Base-by-base conservation (phyloP, 2,113 vertebrate genomes). In the Pavo muticus region DNA sequence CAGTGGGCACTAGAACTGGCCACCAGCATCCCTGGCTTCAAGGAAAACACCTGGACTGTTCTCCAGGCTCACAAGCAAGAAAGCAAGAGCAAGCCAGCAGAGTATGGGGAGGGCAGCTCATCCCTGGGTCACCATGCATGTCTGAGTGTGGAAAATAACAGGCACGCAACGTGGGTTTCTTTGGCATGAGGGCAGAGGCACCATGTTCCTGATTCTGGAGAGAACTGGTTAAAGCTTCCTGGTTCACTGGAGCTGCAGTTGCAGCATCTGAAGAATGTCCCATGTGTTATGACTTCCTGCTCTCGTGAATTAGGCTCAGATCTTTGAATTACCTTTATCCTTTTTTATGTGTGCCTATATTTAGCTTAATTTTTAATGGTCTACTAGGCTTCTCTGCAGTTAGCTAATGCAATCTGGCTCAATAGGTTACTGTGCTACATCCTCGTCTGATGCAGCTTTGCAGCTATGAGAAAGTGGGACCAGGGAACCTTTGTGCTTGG, bases 341-440 rank as follows among this genome's bases (percentile, higher is more conserved):
- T 59, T 59, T 40, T 39, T 64, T 64, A 10, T 4, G 60, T 47
- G 37, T 30, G 17, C 32, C 90, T 93, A 86, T 83, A 91, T 95
- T 97, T 92, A 90, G 79, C 50, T 83, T 68, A 17, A 61, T 86
- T 94, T 89, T 92, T 81, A 87, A 84, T 61, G 76, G 72, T 77
- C 69, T 86, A 35, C 35, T 78, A 81, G 64, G 14, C 61, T 88
- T 59, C 79, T 86, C 64, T 78, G 56, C 21, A 71, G 83, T 81
- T 77, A 84, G 72, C 65, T 94, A 47, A 60, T 4, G 40, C 77
- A 87, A 83, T 92, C 64, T 93, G 47, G 90, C 95, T 97, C 93
- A 97, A 91, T 91, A 89, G 87, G 95, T 94, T 93, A 95, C 69
- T 93, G 79, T 91, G 91, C 85, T 92, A 23, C 44, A 10, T 64